Conservation (phyloP, 1,140 invertebrate genomes). For the Zelostemma sp. region DNA sequence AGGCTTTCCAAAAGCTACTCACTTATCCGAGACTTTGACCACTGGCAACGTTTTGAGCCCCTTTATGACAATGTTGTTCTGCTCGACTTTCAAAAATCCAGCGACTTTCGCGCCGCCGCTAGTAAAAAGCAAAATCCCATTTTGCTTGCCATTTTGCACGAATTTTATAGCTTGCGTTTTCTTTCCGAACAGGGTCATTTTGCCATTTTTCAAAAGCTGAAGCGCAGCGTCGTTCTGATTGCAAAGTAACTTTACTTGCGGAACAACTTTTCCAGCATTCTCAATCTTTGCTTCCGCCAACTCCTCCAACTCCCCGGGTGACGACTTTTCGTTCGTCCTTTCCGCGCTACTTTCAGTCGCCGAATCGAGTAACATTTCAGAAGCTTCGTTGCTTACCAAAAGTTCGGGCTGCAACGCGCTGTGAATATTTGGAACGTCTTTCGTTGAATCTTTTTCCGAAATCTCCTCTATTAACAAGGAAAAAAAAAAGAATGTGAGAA, state of each 20-base stretch:
- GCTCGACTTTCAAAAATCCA: constrained; percentile 56
- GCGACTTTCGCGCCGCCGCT: constrained; percentile 35
- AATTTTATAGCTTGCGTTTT: constrained; percentile 57
- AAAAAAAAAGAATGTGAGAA: too few relatives aligned
- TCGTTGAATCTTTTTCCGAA: too few relatives aligned
- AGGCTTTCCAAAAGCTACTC: constrained; percentile 8
- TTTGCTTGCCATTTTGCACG: constrained; percentile 60
- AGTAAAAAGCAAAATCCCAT: constrained; percentile 57
- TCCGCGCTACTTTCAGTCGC: not conserved
- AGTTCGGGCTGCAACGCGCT: too few relatives aligned
- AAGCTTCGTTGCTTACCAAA: too few relatives aligned
- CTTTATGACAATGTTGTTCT: constrained; percentile 37
- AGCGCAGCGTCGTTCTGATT: constrained; percentile 38
- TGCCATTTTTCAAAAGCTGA: constrained; percentile 50
- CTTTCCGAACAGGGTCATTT: constrained; percentile 55
- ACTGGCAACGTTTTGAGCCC: constrained; percentile 46
- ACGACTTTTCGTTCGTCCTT: not conserved
- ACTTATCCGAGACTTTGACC: constrained; percentile 49
- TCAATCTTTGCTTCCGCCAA: not conserved
- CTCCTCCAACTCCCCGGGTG: not conserved
- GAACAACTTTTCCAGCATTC: constrained; percentile 38
- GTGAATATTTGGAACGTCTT: too few relatives aligned
- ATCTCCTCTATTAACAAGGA: too few relatives aligned
- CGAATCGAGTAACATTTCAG: not conserved
- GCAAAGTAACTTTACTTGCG: constrained; percentile 35